Conservation (phyloP, 1,140 invertebrate genomes). For the Dendrolimus kikuchii region DNA sequence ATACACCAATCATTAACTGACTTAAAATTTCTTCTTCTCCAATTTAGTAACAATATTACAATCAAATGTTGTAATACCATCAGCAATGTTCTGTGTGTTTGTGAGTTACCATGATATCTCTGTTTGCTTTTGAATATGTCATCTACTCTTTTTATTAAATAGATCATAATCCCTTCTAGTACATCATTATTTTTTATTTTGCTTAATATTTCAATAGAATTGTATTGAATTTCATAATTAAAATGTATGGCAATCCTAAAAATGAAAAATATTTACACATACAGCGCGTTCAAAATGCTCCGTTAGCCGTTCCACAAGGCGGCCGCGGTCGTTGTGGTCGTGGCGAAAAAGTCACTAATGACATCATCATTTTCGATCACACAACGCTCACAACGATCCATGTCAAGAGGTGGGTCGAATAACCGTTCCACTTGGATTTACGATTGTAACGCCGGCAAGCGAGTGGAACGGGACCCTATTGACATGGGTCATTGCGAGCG, state of each 20-base stretch:
- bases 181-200: constrained; percentile 30
- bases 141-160: constrained; percentile 41
- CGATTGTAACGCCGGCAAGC: too few species aligned
- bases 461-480: too few species aligned
- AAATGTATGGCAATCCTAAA: constrained; percentile 36
- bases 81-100: constrained; percentile 35
- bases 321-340: too few species aligned
- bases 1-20: constrained; percentile 31
- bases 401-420: too few species aligned
- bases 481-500: too few species aligned
- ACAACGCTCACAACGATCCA: too few species aligned
- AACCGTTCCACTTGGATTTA: too few species aligned
- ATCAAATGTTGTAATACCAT: constrained; percentile 39
- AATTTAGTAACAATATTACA: constrained; percentile 29
- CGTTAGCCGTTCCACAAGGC: too few species aligned
- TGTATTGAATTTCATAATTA: constrained; percentile 43
- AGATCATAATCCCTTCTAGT: constrained; percentile 24
- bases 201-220: constrained; percentile 26
- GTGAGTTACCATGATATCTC: constrained; percentile 52
- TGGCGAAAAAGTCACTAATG: too few species aligned
- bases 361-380: too few species aligned
- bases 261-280: constrained; percentile 10
- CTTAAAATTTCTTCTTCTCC: constrained; percentile 2
- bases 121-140: constrained; percentile 42
- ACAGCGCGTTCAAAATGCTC: background rate